Evolutionary conservation across 2,888 invertebrate genomes (phyloP).

Genomic region (Erebia epiphron): DNA sequence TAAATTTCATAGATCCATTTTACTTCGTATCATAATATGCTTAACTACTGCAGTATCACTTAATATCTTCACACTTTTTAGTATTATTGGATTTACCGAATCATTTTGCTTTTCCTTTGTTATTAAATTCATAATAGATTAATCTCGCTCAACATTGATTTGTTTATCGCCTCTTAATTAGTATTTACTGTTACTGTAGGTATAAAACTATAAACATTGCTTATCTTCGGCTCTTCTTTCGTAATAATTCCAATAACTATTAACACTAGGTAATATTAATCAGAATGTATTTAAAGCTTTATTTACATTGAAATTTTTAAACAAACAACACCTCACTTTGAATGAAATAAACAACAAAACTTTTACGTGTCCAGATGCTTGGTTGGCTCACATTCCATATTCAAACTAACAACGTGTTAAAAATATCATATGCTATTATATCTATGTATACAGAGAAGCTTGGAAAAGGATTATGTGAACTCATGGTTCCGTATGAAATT

Average conservation of each 20-base stretch:
- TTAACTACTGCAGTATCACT: background rate
- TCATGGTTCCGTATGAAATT: slow-evolving; percentile 1
- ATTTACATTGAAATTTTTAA: background rate
- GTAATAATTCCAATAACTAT: background rate
- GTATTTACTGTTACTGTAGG: too few species aligned
- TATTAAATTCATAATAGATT: background rate
- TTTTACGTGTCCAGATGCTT: background rate
- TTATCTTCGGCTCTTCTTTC: background rate
- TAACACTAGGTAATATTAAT: background rate
- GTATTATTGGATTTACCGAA: too few species aligned
- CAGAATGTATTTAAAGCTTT: background rate
- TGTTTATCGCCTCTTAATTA: background rate
- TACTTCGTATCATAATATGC: background rate
- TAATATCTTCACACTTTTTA: background rate
- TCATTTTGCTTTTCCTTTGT: background rate
- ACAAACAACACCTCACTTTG: background rate
- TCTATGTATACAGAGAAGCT: background rate
- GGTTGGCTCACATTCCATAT: background rate
- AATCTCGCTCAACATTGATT: background rate
- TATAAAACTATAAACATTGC: too few species aligned
- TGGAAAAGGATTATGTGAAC: background rate
- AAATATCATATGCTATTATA: slow-evolving; percentile 4
- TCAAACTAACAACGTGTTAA: slow-evolving; percentile 5
- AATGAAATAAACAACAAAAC: background rate
- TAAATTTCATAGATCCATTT: background rate